Percentiles rank a stretch among this genome's conserved stretches.
Evolutionary conservation across 2,797 vertebrate species (phyloP).

Genomic region (Tapirus indicus): DNA sequence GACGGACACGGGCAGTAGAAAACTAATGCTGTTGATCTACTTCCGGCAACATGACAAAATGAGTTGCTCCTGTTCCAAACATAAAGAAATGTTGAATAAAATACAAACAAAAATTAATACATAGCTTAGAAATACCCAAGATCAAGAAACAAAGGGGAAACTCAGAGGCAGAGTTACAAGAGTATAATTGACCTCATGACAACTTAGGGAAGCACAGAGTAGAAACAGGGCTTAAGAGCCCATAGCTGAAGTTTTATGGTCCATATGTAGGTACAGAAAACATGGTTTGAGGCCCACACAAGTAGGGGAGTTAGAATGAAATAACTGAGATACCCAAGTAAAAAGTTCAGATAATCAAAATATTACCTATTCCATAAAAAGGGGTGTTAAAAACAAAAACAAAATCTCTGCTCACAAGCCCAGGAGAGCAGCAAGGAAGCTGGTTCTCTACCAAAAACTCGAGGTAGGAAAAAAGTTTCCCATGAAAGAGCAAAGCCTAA

Average conservation of each 20-base stretch:
- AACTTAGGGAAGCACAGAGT: neutral
- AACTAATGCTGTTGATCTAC: conserved; percentile 43
- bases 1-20: neutral
- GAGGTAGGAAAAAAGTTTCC: neutral
- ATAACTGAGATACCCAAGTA: neutral
- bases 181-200: neutral
- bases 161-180: neutral
- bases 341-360: conserved; percentile 25
- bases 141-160: conserved; percentile 14
- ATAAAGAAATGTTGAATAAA: conserved; percentile 18
- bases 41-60: conserved; percentile 25
- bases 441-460: conserved; percentile 9
- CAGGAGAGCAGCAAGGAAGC: neutral
- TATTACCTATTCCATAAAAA: neutral
- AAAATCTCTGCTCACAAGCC: conserved; percentile 24
- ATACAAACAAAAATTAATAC: neutral
- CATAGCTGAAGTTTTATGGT: neutral
- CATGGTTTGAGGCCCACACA: neutral
- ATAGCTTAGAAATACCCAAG: conserved; percentile 33
- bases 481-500: neutral
- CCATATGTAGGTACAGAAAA: neutral
- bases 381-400: neutral
- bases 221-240: neutral
- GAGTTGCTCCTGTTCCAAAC: conserved; percentile 33
- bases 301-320: neutral